Evolutionary conservation across 23 tunicate species (phyloP), one percentile per base, ranked within the genome.

Genomic region (Styela plicata): DNA sequence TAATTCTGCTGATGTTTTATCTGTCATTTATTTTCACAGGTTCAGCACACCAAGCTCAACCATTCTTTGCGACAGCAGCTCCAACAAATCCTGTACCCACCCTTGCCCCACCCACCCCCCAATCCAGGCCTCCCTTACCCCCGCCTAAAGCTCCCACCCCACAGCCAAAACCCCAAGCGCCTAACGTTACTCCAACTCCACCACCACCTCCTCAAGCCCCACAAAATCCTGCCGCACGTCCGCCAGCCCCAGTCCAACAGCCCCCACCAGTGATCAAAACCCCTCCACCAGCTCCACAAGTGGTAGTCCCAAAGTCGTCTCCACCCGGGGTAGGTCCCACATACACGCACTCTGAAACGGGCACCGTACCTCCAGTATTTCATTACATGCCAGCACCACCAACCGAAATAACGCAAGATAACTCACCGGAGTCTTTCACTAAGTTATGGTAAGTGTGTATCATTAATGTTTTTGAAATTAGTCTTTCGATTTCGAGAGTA

Each of bases 331-430:
- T 66, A 30, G 86, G 83, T 3, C 93, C 93, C 37, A 78, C 83
- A 75, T 93, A 93, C 87, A 93, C 98, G 34, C 98, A 93, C 73
- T 63, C 90, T 2, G 98, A 93, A 52, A 57, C 75, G 22, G 86
- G 73, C 0, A 83, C 82, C 1, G 84, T 52, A 3, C 98, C 98
- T 32, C 98, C 98, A 18, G 93, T 93, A 27, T 93, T 80, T 76
- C 98, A 93, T 63, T 93, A 93, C 87, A 93, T 93, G 83, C 98
- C 98, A 7, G 98, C 98, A 2, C 98, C 98, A 24, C 98, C 98
- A 5, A 35, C 89, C 0, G 85, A 85, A 68, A 93, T 93, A 27
- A 76, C 68, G 21, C 80, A 89, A 23, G 94, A 93, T 70, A 88
- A 93, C 67, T 89, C 86, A 63, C 98, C 93, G 64, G 87, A 82